Evolutionary conservation across 2,113 vertebrate species (phyloP).

Genomic region (Toxostoma redivivum): DNA sequence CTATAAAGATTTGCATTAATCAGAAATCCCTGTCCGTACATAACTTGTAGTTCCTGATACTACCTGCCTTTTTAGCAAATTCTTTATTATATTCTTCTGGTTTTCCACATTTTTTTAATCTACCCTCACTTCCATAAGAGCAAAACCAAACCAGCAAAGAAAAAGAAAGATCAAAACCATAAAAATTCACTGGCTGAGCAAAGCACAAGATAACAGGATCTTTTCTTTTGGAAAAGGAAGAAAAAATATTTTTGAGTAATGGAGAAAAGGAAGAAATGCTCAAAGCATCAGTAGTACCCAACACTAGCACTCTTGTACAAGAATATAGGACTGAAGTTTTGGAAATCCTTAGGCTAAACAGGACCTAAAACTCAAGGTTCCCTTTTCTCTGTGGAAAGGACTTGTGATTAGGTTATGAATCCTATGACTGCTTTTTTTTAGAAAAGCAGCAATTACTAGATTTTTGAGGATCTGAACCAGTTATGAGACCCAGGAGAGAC

Average conservation of each 20-base stretch:
- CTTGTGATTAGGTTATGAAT: background rate
- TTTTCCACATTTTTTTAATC: background rate
- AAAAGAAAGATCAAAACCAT: background rate
- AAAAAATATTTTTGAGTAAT: background rate
- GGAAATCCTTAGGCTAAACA: background rate
- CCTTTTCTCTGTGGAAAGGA: background rate
- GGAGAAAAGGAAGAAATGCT: background rate
- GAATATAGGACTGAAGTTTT: background rate
- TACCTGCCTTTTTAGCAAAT: background rate
- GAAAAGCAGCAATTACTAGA: background rate
- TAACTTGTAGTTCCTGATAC: background rate
- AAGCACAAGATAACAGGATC: background rate
- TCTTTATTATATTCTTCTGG: background rate
- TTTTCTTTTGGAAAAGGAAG: background rate
- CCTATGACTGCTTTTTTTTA: background rate
- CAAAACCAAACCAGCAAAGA: background rate
- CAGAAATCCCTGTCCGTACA: background rate
- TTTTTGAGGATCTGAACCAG: background rate
- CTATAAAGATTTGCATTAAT: background rate
- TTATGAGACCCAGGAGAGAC: background rate
- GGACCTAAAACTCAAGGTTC: background rate
- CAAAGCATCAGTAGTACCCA: background rate
- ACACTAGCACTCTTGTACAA: background rate
- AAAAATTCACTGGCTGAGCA: background rate
- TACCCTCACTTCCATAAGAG: background rate